phyloP scores from a whole-genome alignment of 2,888 invertebrate genomes.

The Mechanitis mazaeus region DNA sequence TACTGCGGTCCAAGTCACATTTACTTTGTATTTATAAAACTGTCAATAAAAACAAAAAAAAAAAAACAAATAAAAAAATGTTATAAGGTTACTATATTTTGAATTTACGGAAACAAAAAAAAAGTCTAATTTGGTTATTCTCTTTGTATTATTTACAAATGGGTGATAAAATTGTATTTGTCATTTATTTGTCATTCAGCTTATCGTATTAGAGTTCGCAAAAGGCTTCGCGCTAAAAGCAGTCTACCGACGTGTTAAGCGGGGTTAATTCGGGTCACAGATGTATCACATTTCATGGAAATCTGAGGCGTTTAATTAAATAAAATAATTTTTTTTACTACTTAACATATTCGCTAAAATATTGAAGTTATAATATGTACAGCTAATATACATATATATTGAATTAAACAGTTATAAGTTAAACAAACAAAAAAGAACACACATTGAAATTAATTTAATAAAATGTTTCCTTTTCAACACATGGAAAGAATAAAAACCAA shows the following conservation, averaged over 20 bases:
- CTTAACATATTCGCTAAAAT: too few species aligned
- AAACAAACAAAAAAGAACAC: neutral
- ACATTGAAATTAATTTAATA: neutral
- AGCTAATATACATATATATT: neutral
- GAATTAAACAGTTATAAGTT: conserved; percentile 4
- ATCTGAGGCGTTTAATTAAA: neutral
- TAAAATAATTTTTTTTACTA: neutral
- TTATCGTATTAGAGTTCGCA: neutral
- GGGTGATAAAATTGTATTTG: neutral
- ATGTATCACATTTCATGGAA: neutral
- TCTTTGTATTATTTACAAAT: too few species aligned
- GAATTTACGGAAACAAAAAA: too few species aligned
- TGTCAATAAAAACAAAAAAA: neutral
- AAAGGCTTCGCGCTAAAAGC: conserved; percentile 6
- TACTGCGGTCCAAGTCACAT: conserved; percentile 14
- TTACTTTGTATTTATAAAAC: conserved; percentile 1
- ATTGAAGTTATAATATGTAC: neutral
- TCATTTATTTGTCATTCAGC: conserved; percentile 3
- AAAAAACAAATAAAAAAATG: neutral
- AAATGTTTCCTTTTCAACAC: neutral
- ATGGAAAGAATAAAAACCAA: neutral
- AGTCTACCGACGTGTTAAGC: conserved; percentile 4
- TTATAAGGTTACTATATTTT: too few species aligned
- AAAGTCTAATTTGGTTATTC: too few species aligned
- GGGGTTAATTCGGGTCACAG: neutral